Evolutionary conservation across 2,113 vertebrate species (phyloP).

Genomic region (Morphnarchus princeps): DNA sequence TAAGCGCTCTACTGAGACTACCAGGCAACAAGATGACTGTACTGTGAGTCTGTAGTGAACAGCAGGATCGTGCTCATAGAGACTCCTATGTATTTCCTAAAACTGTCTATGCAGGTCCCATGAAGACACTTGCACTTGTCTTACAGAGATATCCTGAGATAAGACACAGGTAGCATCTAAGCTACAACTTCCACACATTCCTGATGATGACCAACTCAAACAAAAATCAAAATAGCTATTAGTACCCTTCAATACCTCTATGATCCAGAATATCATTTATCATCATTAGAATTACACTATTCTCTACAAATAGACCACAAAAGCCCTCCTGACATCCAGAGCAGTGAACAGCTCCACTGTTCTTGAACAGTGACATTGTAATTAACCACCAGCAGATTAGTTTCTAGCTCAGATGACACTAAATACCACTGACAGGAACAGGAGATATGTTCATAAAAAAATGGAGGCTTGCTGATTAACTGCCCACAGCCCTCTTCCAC

Average conservation of each 20-base stretch:
- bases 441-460: neutral
- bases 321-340: neutral
- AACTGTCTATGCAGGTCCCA: neutral
- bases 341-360: neutral
- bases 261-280: neutral
- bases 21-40: neutral
- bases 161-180: neutral
- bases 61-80: rapidly evolving
- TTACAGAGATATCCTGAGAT: neutral
- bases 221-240: neutral
- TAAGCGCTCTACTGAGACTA: neutral
- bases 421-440: neutral
- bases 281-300: neutral
- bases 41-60: rapidly evolving
- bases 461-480: neutral
- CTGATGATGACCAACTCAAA: neutral
- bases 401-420: neutral
- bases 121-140: neutral
- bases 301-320: neutral
- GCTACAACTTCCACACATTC: neutral
- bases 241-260: neutral
- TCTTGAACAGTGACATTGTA: neutral
- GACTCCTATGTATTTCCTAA: neutral
- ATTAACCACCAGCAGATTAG: neutral
- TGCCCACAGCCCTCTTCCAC: neutral